Evolutionary conservation across 1,140 invertebrate genomes (phyloP).

Genomic region (Leptinotarsa defecta): DNA sequence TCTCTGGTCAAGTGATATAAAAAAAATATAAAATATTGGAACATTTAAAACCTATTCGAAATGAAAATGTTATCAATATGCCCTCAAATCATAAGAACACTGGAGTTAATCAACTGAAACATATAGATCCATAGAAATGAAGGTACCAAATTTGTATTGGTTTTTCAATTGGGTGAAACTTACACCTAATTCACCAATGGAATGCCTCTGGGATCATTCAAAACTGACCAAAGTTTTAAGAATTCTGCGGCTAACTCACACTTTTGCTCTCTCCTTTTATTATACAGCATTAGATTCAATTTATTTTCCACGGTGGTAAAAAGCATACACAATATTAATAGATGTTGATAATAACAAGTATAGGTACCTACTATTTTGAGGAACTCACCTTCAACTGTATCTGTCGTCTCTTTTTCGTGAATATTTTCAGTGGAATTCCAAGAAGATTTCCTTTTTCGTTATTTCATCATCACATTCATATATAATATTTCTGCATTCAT

Average conservation of each 20-base stretch:
- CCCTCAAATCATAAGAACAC: too few relatives aligned
- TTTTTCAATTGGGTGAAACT: not conserved
- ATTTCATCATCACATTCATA: conserved; percentile 19
- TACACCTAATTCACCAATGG: conserved; percentile 3
- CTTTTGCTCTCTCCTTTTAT: conserved; percentile 1
- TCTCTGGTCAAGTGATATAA: not conserved
- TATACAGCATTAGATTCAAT: too few relatives aligned
- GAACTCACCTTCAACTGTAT: too few relatives aligned
- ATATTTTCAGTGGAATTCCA: too few relatives aligned
- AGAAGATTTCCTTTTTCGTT: not conserved
- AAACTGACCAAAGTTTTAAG: conserved; percentile 13
- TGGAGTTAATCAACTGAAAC: too few relatives aligned
- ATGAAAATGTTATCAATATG: too few relatives aligned
- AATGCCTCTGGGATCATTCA: conserved; percentile 10
- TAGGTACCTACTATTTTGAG: too few relatives aligned
- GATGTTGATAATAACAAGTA: too few relatives aligned
- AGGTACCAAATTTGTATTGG: not conserved
- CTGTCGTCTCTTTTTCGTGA: too few relatives aligned
- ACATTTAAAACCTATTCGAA: not conserved
- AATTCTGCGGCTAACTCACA: conserved; percentile 6
- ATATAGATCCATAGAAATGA: too few relatives aligned
- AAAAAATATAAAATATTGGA: not conserved
- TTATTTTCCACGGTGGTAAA: too few relatives aligned
- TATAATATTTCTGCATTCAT: conserved; percentile 17
- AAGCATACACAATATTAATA: too few relatives aligned